Conservation (phyloP, 2,888 invertebrate genomes). For the Muscina levida region DNA sequence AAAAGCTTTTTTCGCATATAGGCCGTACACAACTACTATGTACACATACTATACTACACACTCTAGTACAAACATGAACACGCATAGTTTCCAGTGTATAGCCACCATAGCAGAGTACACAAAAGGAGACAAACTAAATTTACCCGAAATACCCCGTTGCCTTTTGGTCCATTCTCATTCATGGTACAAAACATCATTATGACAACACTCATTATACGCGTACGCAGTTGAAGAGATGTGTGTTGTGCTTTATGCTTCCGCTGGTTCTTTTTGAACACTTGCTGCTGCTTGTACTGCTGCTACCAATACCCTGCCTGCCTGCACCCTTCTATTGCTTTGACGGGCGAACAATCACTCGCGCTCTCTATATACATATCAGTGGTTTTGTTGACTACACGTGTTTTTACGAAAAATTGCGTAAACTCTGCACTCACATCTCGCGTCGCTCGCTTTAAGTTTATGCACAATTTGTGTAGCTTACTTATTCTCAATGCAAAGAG, state of each 20-base stretch:
- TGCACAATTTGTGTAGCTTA: conserved; percentile 22
- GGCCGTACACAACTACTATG: neutral
- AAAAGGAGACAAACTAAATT: neutral
- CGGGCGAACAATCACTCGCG: neutral
- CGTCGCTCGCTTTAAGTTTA: conserved; percentile 44
- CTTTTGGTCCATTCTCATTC: neutral
- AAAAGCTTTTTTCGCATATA: conserved; percentile 35
- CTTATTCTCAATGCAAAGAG: neutral
- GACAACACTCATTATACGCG: neutral
- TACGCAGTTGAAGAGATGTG: conserved; percentile 9
- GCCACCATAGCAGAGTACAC: neutral
- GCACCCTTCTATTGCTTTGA: neutral
- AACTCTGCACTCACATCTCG: conserved; percentile 64
- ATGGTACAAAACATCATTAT: conserved; percentile 5
- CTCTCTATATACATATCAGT: conserved; percentile 45
- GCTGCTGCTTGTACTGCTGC: conserved; percentile 52
- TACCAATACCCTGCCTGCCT: conserved; percentile 2
- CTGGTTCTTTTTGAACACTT: conserved; percentile 48
- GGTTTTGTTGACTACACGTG: conserved; percentile 72
- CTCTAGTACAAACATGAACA: neutral
- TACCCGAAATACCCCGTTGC: neutral
- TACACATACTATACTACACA: too few relatives aligned
- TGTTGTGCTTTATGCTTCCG: conserved; percentile 48
- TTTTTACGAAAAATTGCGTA: conserved; percentile 72
- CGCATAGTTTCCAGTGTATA: neutral